phyloP scores from a whole-genome alignment of 2,113 vertebrate species.

The Triplophysa rosa region DNA sequence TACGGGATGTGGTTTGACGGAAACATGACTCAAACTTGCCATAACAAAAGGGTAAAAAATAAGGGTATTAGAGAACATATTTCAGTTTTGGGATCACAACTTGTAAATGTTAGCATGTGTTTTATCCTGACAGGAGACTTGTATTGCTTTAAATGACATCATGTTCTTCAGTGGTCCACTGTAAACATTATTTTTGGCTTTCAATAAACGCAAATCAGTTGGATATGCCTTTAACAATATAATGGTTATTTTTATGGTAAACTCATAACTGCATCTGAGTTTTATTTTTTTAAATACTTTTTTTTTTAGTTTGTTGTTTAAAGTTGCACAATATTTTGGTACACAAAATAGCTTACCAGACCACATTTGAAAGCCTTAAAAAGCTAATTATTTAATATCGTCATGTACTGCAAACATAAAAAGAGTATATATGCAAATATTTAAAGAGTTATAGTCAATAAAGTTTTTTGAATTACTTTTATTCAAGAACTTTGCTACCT shows the following conservation, averaged over 20 bases:
- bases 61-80: constrained; percentile 18
- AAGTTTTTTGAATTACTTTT: no score
- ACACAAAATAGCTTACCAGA: no score
- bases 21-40: constrained; percentile 36
- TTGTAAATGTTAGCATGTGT: constrained; percentile 43
- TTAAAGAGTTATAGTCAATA: no score
- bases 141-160: constrained; percentile 6
- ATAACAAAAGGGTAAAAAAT: constrained; percentile 3
- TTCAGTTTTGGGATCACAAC: background rate
- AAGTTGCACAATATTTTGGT: background rate
- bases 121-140: constrained; percentile 15
- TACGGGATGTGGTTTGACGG: constrained; percentile 61
- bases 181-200: background rate
- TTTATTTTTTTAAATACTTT: background rate
- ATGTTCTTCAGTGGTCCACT: background rate
- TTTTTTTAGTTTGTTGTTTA: background rate
- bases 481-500: background rate
- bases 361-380: no score
- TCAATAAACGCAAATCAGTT: background rate
- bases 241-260: constrained; percentile 19
- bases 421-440: no score
- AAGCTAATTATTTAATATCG: no score
- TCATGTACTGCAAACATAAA: no score
- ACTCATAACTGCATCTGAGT: constrained; percentile 2
- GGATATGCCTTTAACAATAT: background rate